These are phyloP conservation scores for Notodonta dromedarius DNA, from an alignment of 2,888 invertebrate genomes.

Conservation along the genomic window DNA sequence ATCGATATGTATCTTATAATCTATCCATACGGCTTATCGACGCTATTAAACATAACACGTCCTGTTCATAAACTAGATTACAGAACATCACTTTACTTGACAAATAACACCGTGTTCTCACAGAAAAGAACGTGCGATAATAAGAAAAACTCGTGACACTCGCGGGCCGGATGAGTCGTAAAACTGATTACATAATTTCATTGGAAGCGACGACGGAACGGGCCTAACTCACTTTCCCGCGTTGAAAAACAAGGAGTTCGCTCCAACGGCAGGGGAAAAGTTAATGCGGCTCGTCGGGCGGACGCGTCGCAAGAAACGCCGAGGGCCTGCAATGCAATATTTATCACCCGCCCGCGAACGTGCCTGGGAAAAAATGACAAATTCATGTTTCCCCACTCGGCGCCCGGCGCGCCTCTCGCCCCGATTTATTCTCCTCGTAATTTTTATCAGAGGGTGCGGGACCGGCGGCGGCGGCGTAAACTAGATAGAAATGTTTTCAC, in stretches of 20 bases:
- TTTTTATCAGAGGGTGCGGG: conserved; percentile 78
- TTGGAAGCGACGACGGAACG: conserved; percentile 74
- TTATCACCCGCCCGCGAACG: conserved; percentile 80
- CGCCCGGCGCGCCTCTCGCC: conserved; percentile 50
- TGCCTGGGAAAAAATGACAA: conserved; percentile 83
- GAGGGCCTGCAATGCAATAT: conserved; percentile 80
- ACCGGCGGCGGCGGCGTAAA: conserved; percentile 66
- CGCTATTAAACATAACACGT: conserved; percentile 13
- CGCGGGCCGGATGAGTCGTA: conserved; percentile 69
- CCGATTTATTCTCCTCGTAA: conserved; percentile 78
- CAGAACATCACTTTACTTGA: conserved; percentile 18
- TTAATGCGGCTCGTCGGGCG: conserved; percentile 61
- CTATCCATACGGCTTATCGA: conserved; percentile 11
- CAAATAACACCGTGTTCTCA: conserved; percentile 18
- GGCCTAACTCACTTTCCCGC: conserved; percentile 68
- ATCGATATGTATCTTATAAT: conserved; percentile 10
- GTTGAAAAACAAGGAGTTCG: conserved; percentile 72
- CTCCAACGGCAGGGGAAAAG: conserved; percentile 66
- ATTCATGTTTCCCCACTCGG: conserved; percentile 73
- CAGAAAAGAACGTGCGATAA: conserved; percentile 49
- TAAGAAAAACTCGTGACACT: conserved; percentile 62
- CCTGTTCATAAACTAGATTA: conserved; percentile 12
- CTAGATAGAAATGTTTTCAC: conserved; percentile 81
- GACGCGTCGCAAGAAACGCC: conserved; percentile 59
- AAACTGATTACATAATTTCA: conserved; percentile 79